phyloP scores from a whole-genome alignment of 2,888 invertebrate genomes.

The Ptychoptera contaminata region DNA sequence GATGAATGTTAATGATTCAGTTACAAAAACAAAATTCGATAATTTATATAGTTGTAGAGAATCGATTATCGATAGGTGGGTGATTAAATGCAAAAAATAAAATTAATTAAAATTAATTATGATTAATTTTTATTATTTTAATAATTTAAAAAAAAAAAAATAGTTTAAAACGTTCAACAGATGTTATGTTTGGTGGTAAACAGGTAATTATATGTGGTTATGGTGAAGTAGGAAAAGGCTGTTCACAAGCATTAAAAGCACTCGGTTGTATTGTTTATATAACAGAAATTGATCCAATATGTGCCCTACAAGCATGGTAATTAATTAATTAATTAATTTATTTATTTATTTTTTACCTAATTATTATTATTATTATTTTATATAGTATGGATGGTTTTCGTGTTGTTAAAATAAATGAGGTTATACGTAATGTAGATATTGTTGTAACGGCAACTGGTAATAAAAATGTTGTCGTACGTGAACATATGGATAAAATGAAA shows the following conservation, averaged over 20 bases:
- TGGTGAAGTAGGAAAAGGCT: conserved; percentile 95
- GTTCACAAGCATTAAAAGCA: conserved; percentile 87
- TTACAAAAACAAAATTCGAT: conserved; percentile 96
- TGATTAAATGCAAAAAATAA: not conserved
- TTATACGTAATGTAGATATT: conserved; percentile 83
- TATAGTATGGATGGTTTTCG: conserved; percentile 81
- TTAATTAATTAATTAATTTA: conserved; percentile 5
- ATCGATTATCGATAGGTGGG: conserved; percentile 68
- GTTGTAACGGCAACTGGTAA: conserved; percentile 97
- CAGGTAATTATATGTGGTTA: conserved; percentile 93
- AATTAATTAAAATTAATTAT: not conserved
- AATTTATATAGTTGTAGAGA: conserved; percentile 92
- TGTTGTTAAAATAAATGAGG: conserved; percentile 88
- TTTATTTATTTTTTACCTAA: not conserved
- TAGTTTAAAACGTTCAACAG: conserved; percentile 39
- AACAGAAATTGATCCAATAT: conserved; percentile 96
- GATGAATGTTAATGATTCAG: conserved; percentile 97
- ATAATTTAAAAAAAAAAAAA: no score
- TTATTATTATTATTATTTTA: not conserved
- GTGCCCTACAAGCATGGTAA: conserved; percentile 86
- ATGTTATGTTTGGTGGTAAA: conserved; percentile 96
- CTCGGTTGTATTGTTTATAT: conserved; percentile 76
- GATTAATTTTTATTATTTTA: conserved; percentile 7
- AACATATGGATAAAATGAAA: conserved; percentile 94
- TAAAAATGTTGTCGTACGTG: conserved; percentile 87